Base-by-base conservation (phyloP, 2,888 invertebrate species). In the Pimpla rufipes region DNA sequence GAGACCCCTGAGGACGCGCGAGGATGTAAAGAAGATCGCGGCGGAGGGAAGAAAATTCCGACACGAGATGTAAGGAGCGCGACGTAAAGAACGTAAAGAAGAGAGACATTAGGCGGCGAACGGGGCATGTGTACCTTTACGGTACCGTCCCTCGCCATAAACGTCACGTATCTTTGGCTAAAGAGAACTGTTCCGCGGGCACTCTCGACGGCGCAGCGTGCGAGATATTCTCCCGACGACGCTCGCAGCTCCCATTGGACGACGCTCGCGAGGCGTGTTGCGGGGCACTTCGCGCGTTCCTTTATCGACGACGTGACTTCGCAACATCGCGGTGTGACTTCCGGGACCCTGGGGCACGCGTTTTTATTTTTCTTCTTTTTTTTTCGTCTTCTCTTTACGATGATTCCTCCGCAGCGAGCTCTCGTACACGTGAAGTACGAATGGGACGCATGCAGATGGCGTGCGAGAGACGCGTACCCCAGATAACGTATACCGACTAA, bases 111-210 rank as follows among this genome's bases (percentile, higher is more conserved):
- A 85, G 77, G 73, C 78, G 67, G 79, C 73, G 75, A 84, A 84
- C 79, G 71, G 77, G 83, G 66, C 67, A 50, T 71, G 77, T 67
- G 76, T 79, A 71, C 88, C 86, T 89, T 89, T 90, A 90, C 89
- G 88, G 89, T 90, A 89, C 88, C 88, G 88, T 89, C 87, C 85
- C 85, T 89, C 86, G 85, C 89, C 88, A 89, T 91, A 90, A 91
- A 91, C 88, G 90, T 91, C 91, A 89, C 90, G 89, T 90, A 90
- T 88, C 89, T 90, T 89, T 87, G 88, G 88, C 88, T 90, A 89
- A 90, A 89, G 88, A 89, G 88, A 88, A 86, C 87, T 87, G 87
- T 87, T 85, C 84, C 85, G 88, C 74, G 73, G 79, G 84, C 74
- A 78, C 67, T 79, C 81, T 42, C 62, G 18, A 57, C 75, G 40